Evolutionary conservation across 2,797 vertebrate genomes (phyloP).

Genomic region (Ptychadena robeensis): DNA sequence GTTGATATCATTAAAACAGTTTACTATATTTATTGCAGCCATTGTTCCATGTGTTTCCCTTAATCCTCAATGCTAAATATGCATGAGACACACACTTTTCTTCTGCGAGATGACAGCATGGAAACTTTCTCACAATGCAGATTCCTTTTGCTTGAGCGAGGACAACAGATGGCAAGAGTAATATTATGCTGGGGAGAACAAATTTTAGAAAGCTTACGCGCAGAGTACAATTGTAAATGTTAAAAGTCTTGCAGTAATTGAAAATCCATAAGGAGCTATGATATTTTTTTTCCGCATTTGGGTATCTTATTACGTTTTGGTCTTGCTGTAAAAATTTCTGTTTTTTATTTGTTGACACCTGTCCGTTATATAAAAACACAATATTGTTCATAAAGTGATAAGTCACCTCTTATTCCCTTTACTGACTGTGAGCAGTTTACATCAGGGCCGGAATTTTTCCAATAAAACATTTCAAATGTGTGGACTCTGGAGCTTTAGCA

Average conservation of each 20-base stretch:
- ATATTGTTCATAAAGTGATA: not conserved
- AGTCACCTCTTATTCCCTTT: constrained; percentile 1
- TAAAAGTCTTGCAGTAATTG: constrained; percentile 57
- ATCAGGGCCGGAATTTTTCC: not conserved
- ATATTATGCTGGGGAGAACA: constrained; percentile 60
- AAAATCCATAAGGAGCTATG: constrained; percentile 56
- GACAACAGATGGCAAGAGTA: constrained; percentile 58
- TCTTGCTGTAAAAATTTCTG: constrained; percentile 38
- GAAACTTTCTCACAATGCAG: constrained; percentile 60
- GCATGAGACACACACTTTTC: constrained; percentile 54
- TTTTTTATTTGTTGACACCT: constrained; percentile 33
- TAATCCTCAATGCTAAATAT: constrained; percentile 58
- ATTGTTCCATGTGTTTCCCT: constrained; percentile 48
- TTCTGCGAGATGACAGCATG: constrained; percentile 52
- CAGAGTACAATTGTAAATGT: constrained; percentile 60
- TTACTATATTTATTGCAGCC: constrained; percentile 50
- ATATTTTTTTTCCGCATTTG: constrained; percentile 37
- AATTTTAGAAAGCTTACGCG: constrained; percentile 60
- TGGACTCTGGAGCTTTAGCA: not conserved
- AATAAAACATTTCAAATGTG: not conserved
- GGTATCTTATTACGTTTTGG: constrained; percentile 39
- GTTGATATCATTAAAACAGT: constrained; percentile 52
- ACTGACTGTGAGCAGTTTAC: not conserved
- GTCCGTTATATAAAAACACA: constrained; percentile 13
- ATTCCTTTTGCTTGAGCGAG: constrained; percentile 51